Base-by-base conservation (phyloP, 2,797 vertebrate genomes). In the Betta splendens region DNA sequence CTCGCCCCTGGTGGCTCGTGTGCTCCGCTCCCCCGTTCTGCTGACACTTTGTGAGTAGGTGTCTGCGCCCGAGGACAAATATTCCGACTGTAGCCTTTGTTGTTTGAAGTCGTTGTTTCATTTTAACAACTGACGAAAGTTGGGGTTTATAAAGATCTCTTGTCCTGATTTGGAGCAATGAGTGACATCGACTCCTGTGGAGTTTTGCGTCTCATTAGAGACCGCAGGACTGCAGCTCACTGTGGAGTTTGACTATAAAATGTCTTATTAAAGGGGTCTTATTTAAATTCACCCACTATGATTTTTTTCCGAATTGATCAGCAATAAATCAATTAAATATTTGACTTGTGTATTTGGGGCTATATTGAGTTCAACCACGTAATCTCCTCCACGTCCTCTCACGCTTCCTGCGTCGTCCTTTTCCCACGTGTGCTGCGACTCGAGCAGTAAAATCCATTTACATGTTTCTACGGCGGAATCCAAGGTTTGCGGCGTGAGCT, bases 11-110 rank as follows among this genome's bases (percentile, higher is more conserved):
- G 72, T 78, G 77, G 59, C 69, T 81, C 44, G 45, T 77, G 67
- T 77, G 75, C 54, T 62, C 73, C 48, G 50, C 61, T 60, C 43
- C 59, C 44, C 63, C 63, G 11, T 75, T 83, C 76, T 72, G 48
- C 70, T 77, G 80, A 79, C 77, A 69, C 64, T 65, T 43, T 50
- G 28, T 52, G 81, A 75, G 82, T 79, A 69, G 73, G 82, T 39
- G 82, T 73, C 52, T 23, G 76, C 80, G 76, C 82, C 82, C 43
- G 61, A 70, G 72, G 80, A 72, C 28, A 74, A 72, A 54, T 9
- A 13, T 58, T 66, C 56, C 20, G 70, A 66, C 64, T 55, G 48
- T 39, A 47, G 65, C 79, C 74, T 75, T 75, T 74, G 80, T 69
- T 78, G 47, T 81, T 66, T 73, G 59, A 79, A 63, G 52, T 25